Conservation (phyloP, 1,140 invertebrate genomes). For the Spodoptera frugiperda region DNA sequence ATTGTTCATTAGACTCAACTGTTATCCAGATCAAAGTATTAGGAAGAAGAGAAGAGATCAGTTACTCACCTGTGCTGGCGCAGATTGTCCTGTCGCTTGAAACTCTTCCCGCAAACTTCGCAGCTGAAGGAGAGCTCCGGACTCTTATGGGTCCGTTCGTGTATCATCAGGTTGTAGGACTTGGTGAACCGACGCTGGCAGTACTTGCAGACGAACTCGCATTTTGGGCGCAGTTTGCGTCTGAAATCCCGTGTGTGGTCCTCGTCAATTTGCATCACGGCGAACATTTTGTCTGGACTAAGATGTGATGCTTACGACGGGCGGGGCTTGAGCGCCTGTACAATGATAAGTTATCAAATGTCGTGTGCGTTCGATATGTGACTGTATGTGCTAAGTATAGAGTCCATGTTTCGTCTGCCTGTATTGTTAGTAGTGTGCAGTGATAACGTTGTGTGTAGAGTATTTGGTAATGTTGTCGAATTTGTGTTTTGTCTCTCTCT, state of each 20-base stretch:
- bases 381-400: slow-evolving; percentile 50
- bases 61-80: slow-evolving; percentile 96
- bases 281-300: slow-evolving; percentile 91
- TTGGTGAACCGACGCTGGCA: slow-evolving; percentile 99
- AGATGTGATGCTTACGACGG: slow-evolving; percentile 78
- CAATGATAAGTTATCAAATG: slow-evolving; percentile 79
- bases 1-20: background rate
- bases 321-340: slow-evolving; percentile 82
- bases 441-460: slow-evolving; percentile 47
- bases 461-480: slow-evolving; percentile 42
- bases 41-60: slow-evolving; percentile 7
- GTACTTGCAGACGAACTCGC: slow-evolving; percentile 99
- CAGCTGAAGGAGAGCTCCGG: slow-evolving; percentile 98
- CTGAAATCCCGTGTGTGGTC: slow-evolving; percentile 96
- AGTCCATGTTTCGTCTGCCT: slow-evolving; percentile 50
- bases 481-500: slow-evolving; percentile 45
- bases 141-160: slow-evolving; percentile 99
- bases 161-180: slow-evolving; percentile 99
- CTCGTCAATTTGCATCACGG: slow-evolving; percentile 96
- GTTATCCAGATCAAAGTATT: background rate
- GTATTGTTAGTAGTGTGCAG: slow-evolving; percentile 41
- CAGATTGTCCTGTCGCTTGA: slow-evolving; percentile 98
- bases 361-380: slow-evolving; percentile 54
- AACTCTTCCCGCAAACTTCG: slow-evolving; percentile 99
- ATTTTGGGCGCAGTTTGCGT: slow-evolving; percentile 97